phyloP scores from a whole-genome alignment of 2,797 vertebrate species.

The Macrochelys suwanniensis region DNA sequence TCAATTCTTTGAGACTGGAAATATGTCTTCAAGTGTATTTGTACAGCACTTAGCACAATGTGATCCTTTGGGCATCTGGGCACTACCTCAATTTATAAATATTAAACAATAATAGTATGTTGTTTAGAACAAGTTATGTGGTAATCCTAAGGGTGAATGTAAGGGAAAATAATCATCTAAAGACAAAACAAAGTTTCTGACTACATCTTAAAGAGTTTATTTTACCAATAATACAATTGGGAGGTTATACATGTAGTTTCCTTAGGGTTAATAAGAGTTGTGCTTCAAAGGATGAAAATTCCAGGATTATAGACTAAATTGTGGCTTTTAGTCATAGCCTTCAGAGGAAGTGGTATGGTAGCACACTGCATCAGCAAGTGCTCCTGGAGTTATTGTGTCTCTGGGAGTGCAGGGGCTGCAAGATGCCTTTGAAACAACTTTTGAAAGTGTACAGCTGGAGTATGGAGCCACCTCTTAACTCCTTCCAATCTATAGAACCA shows the following conservation, averaged over 20 bases:
- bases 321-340: background rate
- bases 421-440: background rate
- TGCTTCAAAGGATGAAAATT: background rate
- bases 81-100: background rate
- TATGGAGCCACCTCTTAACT: background rate
- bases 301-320: background rate
- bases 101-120: background rate
- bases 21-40: background rate
- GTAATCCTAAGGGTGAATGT: background rate
- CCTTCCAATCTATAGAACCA: background rate
- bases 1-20: background rate
- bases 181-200: background rate
- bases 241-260: background rate
- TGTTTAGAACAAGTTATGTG: background rate
- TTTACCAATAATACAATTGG: background rate
- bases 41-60: background rate
- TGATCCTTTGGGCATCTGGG: background rate
- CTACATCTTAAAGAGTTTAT: background rate
- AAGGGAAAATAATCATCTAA: background rate
- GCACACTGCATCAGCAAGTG: background rate
- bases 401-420: background rate
- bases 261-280: background rate
- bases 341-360: background rate
- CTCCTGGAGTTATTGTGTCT: background rate
- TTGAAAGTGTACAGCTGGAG: background rate